These are phyloP conservation scores for Holcopasites calliopsidis DNA, from an alignment of 1,140 invertebrate genomes.

Conservation along the genomic window DNA sequence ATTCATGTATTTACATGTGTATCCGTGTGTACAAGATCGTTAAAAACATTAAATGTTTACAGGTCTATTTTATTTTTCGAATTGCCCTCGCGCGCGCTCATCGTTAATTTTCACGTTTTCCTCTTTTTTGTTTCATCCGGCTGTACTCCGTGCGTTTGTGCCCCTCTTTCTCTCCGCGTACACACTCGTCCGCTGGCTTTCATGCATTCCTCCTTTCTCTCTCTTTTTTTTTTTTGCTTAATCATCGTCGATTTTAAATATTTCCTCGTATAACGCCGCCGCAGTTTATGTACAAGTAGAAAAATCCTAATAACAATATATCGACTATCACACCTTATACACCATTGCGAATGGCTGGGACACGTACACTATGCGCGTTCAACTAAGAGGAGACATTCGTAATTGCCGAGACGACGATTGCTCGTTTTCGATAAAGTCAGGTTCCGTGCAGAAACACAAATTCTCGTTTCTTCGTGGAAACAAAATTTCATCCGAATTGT, in stretches of 20 bases:
- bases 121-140: slow-evolving; percentile 8
- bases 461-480: slow-evolving; percentile 11
- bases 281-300: slow-evolving; percentile 70
- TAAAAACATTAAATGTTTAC: slow-evolving; percentile 78
- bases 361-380: slow-evolving; percentile 20
- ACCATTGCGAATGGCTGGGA: slow-evolving; percentile 48
- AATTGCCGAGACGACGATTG: slow-evolving; percentile 11
- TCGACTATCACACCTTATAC: slow-evolving; percentile 48
- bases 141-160: background rate
- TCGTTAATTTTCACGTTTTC: slow-evolving; percentile 26
- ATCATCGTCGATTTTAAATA: slow-evolving; percentile 43
- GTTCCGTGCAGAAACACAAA: slow-evolving; percentile 9
- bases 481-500: background rate
- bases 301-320: slow-evolving; percentile 62
- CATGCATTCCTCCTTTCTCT: background rate
- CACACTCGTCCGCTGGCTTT: slow-evolving; percentile 7
- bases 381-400: slow-evolving; percentile 8
- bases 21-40: slow-evolving; percentile 75
- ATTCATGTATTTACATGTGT: slow-evolving; percentile 76
- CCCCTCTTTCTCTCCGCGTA: slow-evolving; percentile 43
- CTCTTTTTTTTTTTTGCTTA: background rate
- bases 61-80: slow-evolving; percentile 54
- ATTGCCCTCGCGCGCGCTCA: slow-evolving; percentile 49
- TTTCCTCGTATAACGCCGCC: slow-evolving; percentile 61
- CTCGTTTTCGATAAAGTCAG: slow-evolving; percentile 13